Evolutionary conservation across 2,113 vertebrate genomes (phyloP), one percentile per base, ranked within the genome.

Genomic region (Oriolus oriolus): DNA sequence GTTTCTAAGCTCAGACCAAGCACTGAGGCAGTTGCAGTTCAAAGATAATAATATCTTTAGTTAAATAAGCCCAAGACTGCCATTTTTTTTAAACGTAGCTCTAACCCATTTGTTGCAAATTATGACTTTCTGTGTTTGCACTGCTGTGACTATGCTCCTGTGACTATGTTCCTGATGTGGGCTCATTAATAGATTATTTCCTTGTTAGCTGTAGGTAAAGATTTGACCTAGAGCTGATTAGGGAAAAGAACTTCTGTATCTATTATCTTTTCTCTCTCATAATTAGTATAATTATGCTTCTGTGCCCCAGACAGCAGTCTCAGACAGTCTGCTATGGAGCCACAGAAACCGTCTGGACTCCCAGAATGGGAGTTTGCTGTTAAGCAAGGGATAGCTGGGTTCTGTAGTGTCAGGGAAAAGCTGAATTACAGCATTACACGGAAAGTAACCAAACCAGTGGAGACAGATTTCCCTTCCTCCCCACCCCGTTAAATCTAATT

Each of bases 171-270:
- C 89, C 90, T 95, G 81, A 91, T 85, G 84, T 74, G 74, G 81
- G 74, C 73, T 95, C 75, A 87, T 95, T 96, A 97, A 90, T 87
- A 93, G 95, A 90, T 91, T 93, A 89, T 95, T 95, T 96, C 69
- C 84, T 85, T 90, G 90, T 91, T 97, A 91, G 90, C 90, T 90
- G 71, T 85, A 91, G 85, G 90, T 96, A 94, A 69, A 86, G 85
- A 79, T 94, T 96, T 96, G 94, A 90, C 95, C 96, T 93, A 63
- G 63, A 80, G 92, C 76, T 92, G 88, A 90, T 90, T 86, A 93
- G 90, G 90, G 87, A 94, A 90, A 96, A 94, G 85, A 92, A 86
- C 79, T 93, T 86, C 82, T 96, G 79, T 94, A 75, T 90, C 85
- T 90, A 85, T 96, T 95, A 89, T 94, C 52, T 93, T 93, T 93